Conservation (phyloP, 2,113 vertebrate genomes). For the Lepidothrix coronata region DNA sequence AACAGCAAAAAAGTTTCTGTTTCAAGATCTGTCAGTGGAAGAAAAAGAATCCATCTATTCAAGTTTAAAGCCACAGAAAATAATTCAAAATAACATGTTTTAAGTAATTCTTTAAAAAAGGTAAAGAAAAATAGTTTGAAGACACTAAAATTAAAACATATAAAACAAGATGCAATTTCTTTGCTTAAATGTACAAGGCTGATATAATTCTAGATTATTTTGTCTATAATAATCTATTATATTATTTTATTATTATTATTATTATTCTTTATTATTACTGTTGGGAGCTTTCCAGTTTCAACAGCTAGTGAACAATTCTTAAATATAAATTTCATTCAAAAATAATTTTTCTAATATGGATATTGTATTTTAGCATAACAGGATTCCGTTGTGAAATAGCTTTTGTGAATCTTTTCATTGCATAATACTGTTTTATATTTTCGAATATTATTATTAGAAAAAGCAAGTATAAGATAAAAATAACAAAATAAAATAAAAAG, state of each 20-base stretch:
- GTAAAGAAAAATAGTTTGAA: background rate
- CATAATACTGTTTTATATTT: background rate
- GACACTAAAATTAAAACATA: background rate
- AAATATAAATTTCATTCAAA: background rate
- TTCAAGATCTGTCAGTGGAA: background rate
- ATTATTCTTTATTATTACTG: background rate
- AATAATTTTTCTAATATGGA: background rate
- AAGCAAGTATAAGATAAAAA: background rate
- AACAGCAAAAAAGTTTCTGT: background rate
- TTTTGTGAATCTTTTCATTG: background rate
- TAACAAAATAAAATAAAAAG: background rate
- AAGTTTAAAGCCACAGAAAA: background rate
- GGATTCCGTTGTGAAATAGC: background rate
- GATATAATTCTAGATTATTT: background rate
- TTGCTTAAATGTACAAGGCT: background rate
- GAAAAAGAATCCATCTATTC: background rate
- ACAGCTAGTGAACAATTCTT: background rate
- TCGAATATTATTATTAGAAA: background rate
- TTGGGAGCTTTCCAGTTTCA: background rate
- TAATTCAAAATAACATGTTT: background rate
- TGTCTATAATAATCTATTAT: background rate
- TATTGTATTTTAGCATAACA: background rate
- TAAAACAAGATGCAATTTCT: background rate
- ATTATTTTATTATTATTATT: background rate
- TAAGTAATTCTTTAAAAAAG: background rate